phyloP scores from a whole-genome alignment of 2,113 vertebrate species.

The Paedocypris sp. region DNA sequence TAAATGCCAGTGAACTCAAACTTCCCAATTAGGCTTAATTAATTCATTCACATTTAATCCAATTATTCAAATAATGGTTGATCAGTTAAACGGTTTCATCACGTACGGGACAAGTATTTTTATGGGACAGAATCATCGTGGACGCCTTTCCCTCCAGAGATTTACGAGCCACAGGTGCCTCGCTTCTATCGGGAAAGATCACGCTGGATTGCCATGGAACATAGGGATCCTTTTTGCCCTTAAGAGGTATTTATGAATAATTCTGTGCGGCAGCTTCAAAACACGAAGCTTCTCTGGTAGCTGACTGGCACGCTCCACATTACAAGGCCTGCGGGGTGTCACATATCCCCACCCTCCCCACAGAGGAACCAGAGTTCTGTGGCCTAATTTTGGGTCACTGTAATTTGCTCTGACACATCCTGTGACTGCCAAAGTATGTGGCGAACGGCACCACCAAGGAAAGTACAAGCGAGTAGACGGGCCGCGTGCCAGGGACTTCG shows the following conservation, averaged over 20 bases:
- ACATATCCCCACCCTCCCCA: neutral
- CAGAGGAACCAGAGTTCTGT: slow-evolving; percentile 8
- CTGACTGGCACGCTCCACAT: slow-evolving; percentile 3
- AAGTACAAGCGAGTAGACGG: slow-evolving; percentile 14
- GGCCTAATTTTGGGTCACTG: slow-evolving; percentile 24
- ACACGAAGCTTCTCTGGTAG: neutral
- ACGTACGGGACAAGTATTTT: neutral
- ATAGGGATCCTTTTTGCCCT: neutral
- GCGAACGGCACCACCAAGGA: slow-evolving; percentile 12
- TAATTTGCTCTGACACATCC: slow-evolving; percentile 16
- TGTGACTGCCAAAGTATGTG: neutral
- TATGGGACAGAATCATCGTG: neutral
- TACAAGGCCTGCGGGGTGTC: slow-evolving; percentile 16
- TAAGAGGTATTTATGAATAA: neutral
- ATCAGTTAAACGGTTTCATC: slow-evolving; percentile 12
- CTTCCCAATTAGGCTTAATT: no score
- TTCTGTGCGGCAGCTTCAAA: neutral
- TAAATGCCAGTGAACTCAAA: no score
- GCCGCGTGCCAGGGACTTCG: neutral
- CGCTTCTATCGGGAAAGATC: neutral
- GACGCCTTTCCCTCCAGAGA: neutral
- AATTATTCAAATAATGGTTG: no score
- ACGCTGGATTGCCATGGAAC: neutral
- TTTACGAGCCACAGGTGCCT: neutral
- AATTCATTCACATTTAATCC: no score